Conservation (phyloP, 23 tunicate species). For the Halocynthia roretzi region DNA sequence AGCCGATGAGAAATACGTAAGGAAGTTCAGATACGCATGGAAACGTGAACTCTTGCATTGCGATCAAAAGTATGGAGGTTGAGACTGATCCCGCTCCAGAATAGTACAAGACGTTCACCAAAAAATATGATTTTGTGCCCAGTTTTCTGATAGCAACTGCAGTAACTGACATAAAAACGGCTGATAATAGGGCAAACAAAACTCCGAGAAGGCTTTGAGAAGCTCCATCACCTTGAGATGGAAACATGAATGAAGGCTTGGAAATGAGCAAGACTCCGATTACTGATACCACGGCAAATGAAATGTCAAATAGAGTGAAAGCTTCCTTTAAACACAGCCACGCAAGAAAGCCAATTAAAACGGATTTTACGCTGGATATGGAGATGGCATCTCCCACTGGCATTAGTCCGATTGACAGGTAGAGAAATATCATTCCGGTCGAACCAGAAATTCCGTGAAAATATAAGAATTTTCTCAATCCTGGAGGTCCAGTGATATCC, state of each 20-base stretch:
- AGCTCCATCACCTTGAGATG: neutral
- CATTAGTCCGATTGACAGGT: slow-evolving; percentile 30
- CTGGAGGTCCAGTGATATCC: slow-evolving; percentile 47
- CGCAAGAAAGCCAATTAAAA: slow-evolving; percentile 38
- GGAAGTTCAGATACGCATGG: slow-evolving; percentile 53
- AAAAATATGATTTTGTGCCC: slow-evolving; percentile 27
- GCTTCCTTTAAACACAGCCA: slow-evolving; percentile 32
- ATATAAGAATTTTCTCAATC: slow-evolving; percentile 25
- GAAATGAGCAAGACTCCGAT: slow-evolving; percentile 45
- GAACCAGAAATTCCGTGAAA: slow-evolving; percentile 50
- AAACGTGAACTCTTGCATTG: slow-evolving; percentile 15
- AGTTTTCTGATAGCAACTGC: slow-evolving; percentile 34
- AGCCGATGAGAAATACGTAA: slow-evolving; percentile 28
- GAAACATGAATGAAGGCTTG: slow-evolving; percentile 52
- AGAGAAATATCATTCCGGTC: slow-evolving; percentile 33
- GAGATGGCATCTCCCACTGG: slow-evolving; percentile 71
- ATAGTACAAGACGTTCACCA: slow-evolving; percentile 53
- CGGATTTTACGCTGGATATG: slow-evolving; percentile 30
- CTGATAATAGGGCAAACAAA: slow-evolving; percentile 21
- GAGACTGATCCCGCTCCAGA: slow-evolving; percentile 34
- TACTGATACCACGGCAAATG: slow-evolving; percentile 32
- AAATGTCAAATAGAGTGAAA: slow-evolving; percentile 32
- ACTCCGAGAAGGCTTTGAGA: slow-evolving; percentile 25
- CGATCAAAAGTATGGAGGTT: slow-evolving; percentile 11
- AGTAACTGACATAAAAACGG: slow-evolving; percentile 26